phyloP scores from a whole-genome alignment of 2,888 invertebrate species.

The Nemotelus pantherinus region DNA sequence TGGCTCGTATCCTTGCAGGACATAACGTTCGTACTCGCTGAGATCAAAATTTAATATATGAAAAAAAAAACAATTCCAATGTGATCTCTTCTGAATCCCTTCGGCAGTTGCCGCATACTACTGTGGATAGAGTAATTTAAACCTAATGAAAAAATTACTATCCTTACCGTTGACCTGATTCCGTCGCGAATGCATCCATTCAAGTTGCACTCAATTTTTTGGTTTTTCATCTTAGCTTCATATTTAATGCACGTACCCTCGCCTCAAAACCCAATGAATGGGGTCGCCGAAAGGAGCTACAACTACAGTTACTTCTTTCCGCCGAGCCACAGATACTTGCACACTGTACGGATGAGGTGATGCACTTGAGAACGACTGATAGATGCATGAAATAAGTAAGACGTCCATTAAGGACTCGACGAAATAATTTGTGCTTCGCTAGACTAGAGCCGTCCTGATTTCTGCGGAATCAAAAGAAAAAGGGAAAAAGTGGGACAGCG shows the following conservation, averaged over 20 bases:
- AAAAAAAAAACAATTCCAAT: too few relatives aligned
- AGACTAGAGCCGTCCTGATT: too few relatives aligned
- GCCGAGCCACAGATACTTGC: not conserved
- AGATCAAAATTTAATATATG: too few relatives aligned
- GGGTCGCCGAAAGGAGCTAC: conserved; percentile 1
- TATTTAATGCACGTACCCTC: not conserved
- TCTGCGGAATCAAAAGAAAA: not conserved
- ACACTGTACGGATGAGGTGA: not conserved
- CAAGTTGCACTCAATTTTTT: not conserved
- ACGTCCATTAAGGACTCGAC: conserved; percentile 4
- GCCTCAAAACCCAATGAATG: not conserved
- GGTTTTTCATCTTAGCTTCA: not conserved
- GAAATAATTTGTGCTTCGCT: not conserved
- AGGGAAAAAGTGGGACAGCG: conserved; percentile 3
- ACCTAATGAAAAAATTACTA: conserved; percentile 20
- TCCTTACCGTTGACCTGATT: conserved; percentile 34
- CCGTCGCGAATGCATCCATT: conserved; percentile 1
- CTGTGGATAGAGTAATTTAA: conserved; percentile 7
- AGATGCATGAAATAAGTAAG: not conserved
- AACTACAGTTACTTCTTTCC: not conserved
- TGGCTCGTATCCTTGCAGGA: too few relatives aligned
- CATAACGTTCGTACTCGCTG: too few relatives aligned
- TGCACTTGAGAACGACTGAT: conserved; percentile 16
- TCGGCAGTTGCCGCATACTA: too few relatives aligned
- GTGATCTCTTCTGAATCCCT: too few relatives aligned